These are phyloP conservation scores for Centropristis striata DNA, from an alignment of 2,113 vertebrate species.

Conservation along the genomic window DNA sequence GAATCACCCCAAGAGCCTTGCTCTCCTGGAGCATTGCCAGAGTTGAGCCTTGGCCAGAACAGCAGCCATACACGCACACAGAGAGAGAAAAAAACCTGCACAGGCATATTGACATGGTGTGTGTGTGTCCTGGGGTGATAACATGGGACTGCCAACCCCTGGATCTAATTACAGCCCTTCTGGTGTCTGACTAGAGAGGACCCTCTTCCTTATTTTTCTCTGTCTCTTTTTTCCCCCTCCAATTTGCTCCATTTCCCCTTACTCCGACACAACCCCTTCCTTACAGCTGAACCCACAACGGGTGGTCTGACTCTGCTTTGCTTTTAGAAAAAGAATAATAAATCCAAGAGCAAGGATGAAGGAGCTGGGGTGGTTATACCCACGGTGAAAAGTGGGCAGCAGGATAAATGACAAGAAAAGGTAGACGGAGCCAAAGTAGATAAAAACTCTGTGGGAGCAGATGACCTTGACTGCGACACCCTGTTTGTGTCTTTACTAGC, in stretches of 20 bases:
- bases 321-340: slow-evolving; percentile 43
- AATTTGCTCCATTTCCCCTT: slow-evolving; percentile 14
- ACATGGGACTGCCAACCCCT: slow-evolving; percentile 40
- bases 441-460: slow-evolving; percentile 28
- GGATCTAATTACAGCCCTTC: slow-evolving; percentile 66
- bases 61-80: slow-evolving; percentile 21
- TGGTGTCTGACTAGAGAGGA: slow-evolving; percentile 47
- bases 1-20: slow-evolving; percentile 40
- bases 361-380: slow-evolving; percentile 37
- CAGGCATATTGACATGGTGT: slow-evolving; percentile 41
- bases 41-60: slow-evolving; percentile 57
- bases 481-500: slow-evolving; percentile 11
- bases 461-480: slow-evolving; percentile 40
- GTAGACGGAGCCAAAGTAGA: slow-evolving; percentile 28
- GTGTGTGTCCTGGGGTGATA: slow-evolving; percentile 47
- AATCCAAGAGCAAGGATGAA: slow-evolving; percentile 33
- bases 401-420: slow-evolving; percentile 53
- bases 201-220: slow-evolving; percentile 36
- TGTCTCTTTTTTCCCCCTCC: slow-evolving; percentile 14
- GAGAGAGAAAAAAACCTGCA: neutral
- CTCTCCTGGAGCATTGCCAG: slow-evolving; percentile 38
- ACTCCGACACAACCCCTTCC: neutral
- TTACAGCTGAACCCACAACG: slow-evolving; percentile 34
- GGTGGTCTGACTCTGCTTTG: slow-evolving; percentile 47
- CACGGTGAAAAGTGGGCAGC: slow-evolving; percentile 36